Evolutionary conservation across 2,113 vertebrate species (phyloP), one percentile per base, ranked within the genome.

Genomic region (Phyllopteryx taeniolatus): DNA sequence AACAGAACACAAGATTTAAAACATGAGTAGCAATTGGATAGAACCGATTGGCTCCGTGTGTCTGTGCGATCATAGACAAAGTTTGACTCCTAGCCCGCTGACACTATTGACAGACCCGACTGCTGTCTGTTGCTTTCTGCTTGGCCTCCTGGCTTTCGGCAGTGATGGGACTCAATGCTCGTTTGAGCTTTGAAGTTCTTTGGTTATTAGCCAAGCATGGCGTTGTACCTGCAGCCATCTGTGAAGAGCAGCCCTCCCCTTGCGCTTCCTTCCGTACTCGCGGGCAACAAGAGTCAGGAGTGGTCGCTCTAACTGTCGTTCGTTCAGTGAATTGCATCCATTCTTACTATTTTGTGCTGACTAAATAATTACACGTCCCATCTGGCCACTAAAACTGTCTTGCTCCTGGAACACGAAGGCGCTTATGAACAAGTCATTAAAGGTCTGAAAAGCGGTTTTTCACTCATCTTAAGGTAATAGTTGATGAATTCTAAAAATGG

Each of bases 201-300:
- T 90, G 90, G 88, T 90, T 87, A 85, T 84, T 84, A 79, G 83
- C 90, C 90, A 89, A 88, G 87, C 86, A 75, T 73, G 59, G 81
- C 71, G 70, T 78, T 88, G 86, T 91, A 90, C 88, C 90, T 91
- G 88, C 88, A 89, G 86, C 90, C 90, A 89, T 89, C 88, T 91
- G 90, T 87, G 88, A 86, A 87, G 84, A 76, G 86, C 79, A 80
- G 69, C 79, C 87, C 86, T 84, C 75, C 79, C 27, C 42, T 82
- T 85, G 83, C 81, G 80, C 86, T 79, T 85, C 83, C 77, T 76
- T 78, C 83, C 83, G 81, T 27, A 27, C 27, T 27, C 59, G 67
- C 64, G 79, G 81, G 77, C 47, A 77, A 76, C 72, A 44, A 0
- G 65, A 79, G 76, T 74, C 83, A 85, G 17, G 67, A 70, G 77